These are phyloP conservation scores for Sarcophilus harrisii DNA, from an alignment of 2,797 vertebrate genomes.

Conservation along the genomic window DNA sequence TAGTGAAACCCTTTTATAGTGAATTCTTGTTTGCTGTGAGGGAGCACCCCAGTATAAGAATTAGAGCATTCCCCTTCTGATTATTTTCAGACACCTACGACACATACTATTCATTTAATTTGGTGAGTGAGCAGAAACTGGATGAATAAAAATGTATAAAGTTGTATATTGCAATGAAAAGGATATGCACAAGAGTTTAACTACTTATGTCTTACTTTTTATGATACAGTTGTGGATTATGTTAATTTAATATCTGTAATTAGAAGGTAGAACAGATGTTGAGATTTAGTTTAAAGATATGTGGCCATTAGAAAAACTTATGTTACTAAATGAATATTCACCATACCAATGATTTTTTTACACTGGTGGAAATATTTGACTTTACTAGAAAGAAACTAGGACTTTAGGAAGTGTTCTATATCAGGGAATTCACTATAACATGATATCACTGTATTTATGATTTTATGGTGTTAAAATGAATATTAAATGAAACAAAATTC, in stretches of 20 bases:
- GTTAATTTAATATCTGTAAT: slow-evolving; percentile 79
- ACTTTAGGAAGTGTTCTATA: slow-evolving; percentile 83
- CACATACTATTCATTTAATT: neutral
- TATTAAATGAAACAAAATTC: slow-evolving; percentile 97
- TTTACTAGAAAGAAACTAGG: slow-evolving; percentile 82
- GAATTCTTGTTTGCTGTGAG: slow-evolving; percentile 80
- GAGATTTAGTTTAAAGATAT: slow-evolving; percentile 75
- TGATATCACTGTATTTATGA: slow-evolving; percentile 91
- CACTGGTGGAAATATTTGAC: slow-evolving; percentile 75
- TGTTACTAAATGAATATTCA: slow-evolving; percentile 83
- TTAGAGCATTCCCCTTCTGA: slow-evolving; percentile 74
- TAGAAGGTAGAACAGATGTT: slow-evolving; percentile 76
- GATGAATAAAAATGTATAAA: slow-evolving; percentile 68
- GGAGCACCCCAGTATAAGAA: slow-evolving; percentile 72
- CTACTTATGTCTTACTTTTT: slow-evolving; percentile 82
- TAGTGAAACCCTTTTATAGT: slow-evolving; percentile 81
- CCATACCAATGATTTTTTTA: slow-evolving; percentile 71
- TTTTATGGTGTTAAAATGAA: slow-evolving; percentile 94
- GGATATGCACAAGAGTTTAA: slow-evolving; percentile 79
- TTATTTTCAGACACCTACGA: slow-evolving; percentile 80
- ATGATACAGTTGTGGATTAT: slow-evolving; percentile 65
- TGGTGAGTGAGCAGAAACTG: neutral
- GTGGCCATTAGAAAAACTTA: slow-evolving; percentile 85
- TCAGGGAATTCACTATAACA: slow-evolving; percentile 85
- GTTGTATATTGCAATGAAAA: slow-evolving; percentile 80